A percentile compares a stretch with the other conserved stretches of the same genome.
phyloP scores from a whole-genome alignment of 2,113 vertebrate species.

The Mesocricetus auratus region DNA sequence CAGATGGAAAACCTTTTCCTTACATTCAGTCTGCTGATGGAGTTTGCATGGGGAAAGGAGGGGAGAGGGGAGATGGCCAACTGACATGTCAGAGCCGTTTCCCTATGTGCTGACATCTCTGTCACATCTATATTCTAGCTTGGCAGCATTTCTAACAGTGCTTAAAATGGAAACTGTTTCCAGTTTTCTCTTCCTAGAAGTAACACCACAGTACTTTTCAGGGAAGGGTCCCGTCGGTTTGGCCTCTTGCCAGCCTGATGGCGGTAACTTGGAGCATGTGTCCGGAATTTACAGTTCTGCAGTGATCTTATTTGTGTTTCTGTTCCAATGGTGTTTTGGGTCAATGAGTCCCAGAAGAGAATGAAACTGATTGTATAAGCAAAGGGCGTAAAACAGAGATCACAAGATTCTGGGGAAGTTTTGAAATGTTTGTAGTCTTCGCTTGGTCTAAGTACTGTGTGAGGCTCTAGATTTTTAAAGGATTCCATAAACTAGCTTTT shows the following conservation, averaged over 20 bases:
- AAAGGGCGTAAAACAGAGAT: neutral
- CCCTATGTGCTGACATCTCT: neutral
- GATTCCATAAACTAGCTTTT: constrained; percentile 35
- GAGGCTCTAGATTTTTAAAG: constrained; percentile 18
- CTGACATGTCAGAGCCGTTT: neutral
- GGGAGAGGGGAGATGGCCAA: neutral
- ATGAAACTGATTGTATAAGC: constrained; percentile 19
- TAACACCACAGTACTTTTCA: constrained; percentile 29
- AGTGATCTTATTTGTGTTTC: constrained; percentile 32
- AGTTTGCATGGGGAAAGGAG: neutral
- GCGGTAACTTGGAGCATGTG: constrained; percentile 25
- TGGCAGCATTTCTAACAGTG: constrained; percentile 30
- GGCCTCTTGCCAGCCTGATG: constrained; percentile 20
- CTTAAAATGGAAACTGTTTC: constrained; percentile 50
- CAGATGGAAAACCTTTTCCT: neutral
- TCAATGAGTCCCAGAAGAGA: neutral
- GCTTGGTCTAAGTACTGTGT: neutral
- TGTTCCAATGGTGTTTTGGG: neutral
- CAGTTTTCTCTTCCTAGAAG: constrained; percentile 45
- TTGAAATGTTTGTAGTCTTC: constrained; percentile 4
- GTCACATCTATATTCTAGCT: neutral
- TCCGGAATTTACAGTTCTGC: constrained; percentile 15
- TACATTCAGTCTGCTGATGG: neutral
- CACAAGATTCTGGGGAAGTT: neutral
- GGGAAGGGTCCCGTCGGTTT: neutral